Base-by-base conservation (phyloP, 2,797 vertebrate genomes). In the Pangasius krempfi region DNA sequence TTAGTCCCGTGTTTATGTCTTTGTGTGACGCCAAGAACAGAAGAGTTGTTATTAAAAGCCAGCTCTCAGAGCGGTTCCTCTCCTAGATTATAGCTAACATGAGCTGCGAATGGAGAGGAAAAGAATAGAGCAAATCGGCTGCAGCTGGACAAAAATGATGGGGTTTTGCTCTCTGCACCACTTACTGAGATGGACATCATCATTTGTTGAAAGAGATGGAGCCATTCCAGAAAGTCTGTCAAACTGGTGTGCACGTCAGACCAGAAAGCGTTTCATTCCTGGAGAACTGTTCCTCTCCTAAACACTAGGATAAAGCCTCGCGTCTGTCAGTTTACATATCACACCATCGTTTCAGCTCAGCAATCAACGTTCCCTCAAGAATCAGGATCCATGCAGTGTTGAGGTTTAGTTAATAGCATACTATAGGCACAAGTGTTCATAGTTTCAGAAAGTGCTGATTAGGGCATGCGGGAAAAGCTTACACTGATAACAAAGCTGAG, bases 1-100 rank as follows among this genome's bases (percentile, higher is more conserved):
- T 96, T 94, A 95, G 94, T 92, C 83, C 84, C 89, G 85, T 93
- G 92, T 94, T 94, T 94, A 92, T 93, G 87, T 93, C 90, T 92
- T 91, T 25, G 85, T 89, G 92, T 85, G 92, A 93, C 18, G 90
- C 91, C 87, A 5, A 5, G 87, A 88, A 91, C 68, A 87, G 72
- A 50, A 58, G 50, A 81, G 64, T 86, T 62, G 40, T 80, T 68
- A 62, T 66, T 85, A 18, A 89, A 58, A 79, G 60, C 40, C 12
- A 8, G 58, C 33, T 92, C 91, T 92, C 88, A 87, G 88, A 86
- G 84, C 44, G 92, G 89, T 68, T 90, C 90, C 93, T 87, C 89
- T 33, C 22, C 7, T 37, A 30, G 20, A 47, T 2, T 73, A 54
- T 5, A 25, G 58, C 40, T 2, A 76, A 58, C 25, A 25, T 5